Conservation (phyloP, 2,113 vertebrate genomes). For the Tympanuchus pallidicinctus region DNA sequence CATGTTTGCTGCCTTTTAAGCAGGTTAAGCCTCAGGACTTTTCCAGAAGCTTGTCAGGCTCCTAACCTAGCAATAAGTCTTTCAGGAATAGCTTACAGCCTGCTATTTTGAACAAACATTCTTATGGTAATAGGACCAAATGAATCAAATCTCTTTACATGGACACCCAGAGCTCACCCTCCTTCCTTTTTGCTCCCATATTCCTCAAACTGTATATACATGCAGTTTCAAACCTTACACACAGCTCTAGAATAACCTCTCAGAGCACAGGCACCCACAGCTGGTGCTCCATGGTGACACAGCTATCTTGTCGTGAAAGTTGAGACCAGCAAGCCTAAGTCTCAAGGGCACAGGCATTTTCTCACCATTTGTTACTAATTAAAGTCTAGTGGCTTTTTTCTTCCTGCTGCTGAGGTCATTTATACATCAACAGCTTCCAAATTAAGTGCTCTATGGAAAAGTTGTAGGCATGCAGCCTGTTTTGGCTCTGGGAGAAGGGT, state of each 20-base stretch:
- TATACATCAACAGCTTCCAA: not conserved
- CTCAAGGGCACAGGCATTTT: conserved; percentile 19
- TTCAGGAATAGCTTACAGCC: not conserved
- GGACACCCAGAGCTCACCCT: not conserved
- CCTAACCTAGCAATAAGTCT: not conserved
- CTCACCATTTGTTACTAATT: conserved; percentile 41
- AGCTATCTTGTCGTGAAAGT: not conserved
- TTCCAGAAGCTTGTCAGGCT: not conserved
- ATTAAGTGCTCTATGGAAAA: not conserved
- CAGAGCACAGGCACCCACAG: not conserved
- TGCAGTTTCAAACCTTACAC: not conserved
- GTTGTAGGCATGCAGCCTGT: not conserved
- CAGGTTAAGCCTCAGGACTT: not conserved
- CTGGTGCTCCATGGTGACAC: not conserved
- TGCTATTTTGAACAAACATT: not conserved
- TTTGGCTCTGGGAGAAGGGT: not conserved
- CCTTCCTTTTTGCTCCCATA: not conserved
- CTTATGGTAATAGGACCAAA: not conserved
- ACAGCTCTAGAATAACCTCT: not conserved
- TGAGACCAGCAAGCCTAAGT: not conserved
- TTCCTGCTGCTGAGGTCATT: conserved; percentile 3
- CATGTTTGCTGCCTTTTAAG: not conserved
- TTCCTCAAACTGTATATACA: not conserved
- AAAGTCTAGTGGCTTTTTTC: conserved; percentile 14
- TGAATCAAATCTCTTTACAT: not conserved